These are phyloP conservation scores for Phoenoteleia sp. DNA, from an alignment of 2,888 invertebrate genomes.

Conservation along the genomic window DNA sequence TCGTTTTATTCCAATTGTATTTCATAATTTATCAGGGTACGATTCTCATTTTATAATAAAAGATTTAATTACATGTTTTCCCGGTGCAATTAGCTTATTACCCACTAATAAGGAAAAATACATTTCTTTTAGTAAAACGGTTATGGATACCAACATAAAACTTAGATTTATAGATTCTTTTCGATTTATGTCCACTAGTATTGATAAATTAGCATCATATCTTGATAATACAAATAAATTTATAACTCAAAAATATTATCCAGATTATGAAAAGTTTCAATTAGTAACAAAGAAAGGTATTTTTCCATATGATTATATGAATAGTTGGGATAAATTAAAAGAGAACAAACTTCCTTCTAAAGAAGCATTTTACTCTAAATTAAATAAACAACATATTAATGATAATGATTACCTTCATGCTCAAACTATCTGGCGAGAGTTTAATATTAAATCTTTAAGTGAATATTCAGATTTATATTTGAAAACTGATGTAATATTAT, in stretches of 20 bases:
- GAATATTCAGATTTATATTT: neutral
- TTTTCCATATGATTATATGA: neutral
- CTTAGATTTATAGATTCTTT: constrained; percentile 25
- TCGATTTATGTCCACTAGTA: constrained; percentile 20
- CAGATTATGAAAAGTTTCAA: neutral
- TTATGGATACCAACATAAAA: neutral
- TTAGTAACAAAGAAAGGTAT: neutral
- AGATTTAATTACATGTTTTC: neutral
- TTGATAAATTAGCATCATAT: constrained; percentile 16
- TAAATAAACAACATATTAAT: neutral
- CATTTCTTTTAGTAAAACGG: constrained; percentile 23
- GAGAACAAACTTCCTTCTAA: neutral
- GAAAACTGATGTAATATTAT: neutral
- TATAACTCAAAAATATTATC: neutral
- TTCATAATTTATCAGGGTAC: constrained; percentile 17
- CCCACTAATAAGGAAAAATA: constrained; percentile 59
- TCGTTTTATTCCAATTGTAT: neutral
- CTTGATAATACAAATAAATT: neutral
- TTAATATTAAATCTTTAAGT: neutral
- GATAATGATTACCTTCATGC: constrained; percentile 15
- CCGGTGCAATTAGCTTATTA: constrained; percentile 10
- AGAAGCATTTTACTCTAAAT: neutral
- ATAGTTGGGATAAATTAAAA: too few relatives aligned
- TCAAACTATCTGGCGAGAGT: neutral
- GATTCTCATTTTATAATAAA: constrained; percentile 29